Base-by-base conservation (phyloP, 2,888 invertebrate genomes). In the Agrochola lychnidis region DNA sequence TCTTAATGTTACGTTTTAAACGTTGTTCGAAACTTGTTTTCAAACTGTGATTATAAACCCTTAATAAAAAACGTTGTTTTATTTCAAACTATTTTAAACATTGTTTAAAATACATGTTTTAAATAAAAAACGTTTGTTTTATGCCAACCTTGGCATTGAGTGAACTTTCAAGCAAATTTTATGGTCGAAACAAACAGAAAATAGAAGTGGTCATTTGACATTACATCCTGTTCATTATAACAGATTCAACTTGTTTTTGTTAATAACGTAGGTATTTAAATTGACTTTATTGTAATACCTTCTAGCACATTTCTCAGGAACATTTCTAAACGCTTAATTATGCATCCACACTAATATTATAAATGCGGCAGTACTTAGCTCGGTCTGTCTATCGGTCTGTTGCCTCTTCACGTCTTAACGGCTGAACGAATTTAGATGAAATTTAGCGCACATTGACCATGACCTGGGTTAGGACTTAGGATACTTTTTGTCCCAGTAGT, bases 101-200 rank as follows among this genome's bases (percentile, higher is more conserved):
- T 36, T 3, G 36, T 36, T 36, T 42, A 42, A 42, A 42, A 42
- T 42, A 42, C 9, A 42, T 42, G 1, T 42, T 42, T 42, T 42
- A 42, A 42, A 42, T 10, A 10, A 42, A 42, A 10, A 1, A 0
- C 10, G 42, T 42, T 42, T 42, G 10, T 42, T 42, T 42, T 42
- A 42, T 42, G 42, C 42, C 42, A 42, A 42, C 42, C 42, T 10
- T 42, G 42, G 1, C 14, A 59, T 19, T 14, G 19, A 56, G 4
- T 30, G 48, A 57, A 57, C 71, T 71, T 51, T 59, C 16, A 59
- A 71, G 30, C 53, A 25, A 53, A n/a, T 64, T 30, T 51, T 51
- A 9, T n/a, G 30, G 45, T 22, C 2, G 36, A n/a, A 30, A 42
- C 25, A 30, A 45, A 57, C 36, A 42, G 64, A 73, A 57, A 30